phyloP scores from a whole-genome alignment of 1,140 invertebrate species.

The Lordiphosa mommai region DNA sequence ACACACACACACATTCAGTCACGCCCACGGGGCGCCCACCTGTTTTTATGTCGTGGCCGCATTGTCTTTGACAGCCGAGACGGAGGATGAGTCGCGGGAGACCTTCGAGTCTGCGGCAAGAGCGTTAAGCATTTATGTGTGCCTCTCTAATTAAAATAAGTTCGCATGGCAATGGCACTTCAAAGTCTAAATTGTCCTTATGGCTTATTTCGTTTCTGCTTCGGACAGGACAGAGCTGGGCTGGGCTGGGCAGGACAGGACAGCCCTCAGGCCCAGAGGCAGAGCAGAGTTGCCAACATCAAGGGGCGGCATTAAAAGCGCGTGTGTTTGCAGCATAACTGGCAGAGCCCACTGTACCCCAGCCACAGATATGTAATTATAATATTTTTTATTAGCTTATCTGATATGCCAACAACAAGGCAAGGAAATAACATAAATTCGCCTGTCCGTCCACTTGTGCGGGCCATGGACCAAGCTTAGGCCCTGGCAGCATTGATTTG shows the following conservation, averaged over 20 bases:
- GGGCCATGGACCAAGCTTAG: conserved; percentile 4
- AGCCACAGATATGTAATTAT: conserved; percentile 70
- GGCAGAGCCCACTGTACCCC: conserved; percentile 16
- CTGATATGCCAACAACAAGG: conserved; percentile 61
- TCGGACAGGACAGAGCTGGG: conserved; percentile 22
- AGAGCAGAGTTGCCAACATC: conserved; percentile 2
- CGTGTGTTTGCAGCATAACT: conserved; percentile 29
- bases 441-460: conserved; percentile 9
- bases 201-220: conserved; percentile 63
- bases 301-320: conserved; percentile 43
- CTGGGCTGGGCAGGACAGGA: too few relatives aligned
- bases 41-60: conserved; percentile 58
- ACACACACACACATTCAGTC: conserved; percentile 5
- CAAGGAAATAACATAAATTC: conserved; percentile 74
- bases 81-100: conserved; percentile 1
- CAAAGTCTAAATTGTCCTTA: conserved; percentile 76
- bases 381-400: conserved; percentile 79
- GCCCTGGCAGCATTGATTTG: conserved; percentile 42
- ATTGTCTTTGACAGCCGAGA: conserved; percentile 44
- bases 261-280: conserved; percentile 8
- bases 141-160: conserved; percentile 75
- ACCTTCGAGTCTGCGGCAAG: conserved; percentile 42
- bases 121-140: conserved; percentile 72
- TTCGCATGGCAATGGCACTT: conserved; percentile 75
- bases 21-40: conserved; percentile 26